Evolutionary conservation across 2,888 invertebrate species (phyloP).

Genomic region (Tridacna gigas): DNA sequence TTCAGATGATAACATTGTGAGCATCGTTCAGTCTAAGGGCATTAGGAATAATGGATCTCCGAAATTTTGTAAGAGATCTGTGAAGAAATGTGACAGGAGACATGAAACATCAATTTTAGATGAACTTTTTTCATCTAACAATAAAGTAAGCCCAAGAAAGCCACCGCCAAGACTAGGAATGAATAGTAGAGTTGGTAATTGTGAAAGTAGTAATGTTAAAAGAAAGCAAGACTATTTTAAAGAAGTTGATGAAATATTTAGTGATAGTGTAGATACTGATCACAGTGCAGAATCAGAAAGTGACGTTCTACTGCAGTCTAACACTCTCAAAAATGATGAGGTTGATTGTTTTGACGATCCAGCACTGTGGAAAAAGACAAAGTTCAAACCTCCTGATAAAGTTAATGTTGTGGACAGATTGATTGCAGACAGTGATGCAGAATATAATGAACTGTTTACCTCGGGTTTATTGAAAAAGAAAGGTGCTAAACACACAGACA

Average conservation of each 20-base stretch:
- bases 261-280: slow-evolving; percentile 24
- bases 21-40: neutral
- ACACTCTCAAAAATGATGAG: slow-evolving; percentile 71
- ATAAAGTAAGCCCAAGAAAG: neutral
- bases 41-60: neutral
- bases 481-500: neutral
- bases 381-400: slow-evolving; percentile 39
- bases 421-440: slow-evolving; percentile 69
- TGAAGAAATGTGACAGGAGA: neutral
- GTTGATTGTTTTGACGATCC: slow-evolving; percentile 61
- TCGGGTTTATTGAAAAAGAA: slow-evolving; percentile 66
- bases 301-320: slow-evolving; percentile 58
- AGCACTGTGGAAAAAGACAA: slow-evolving; percentile 66
- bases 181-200: too few relatives aligned
- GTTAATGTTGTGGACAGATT: slow-evolving; percentile 64
- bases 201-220: neutral
- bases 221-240: slow-evolving; percentile 34
- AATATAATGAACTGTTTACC: slow-evolving; percentile 68
- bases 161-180: slow-evolving; percentile 3
- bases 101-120: slow-evolving; percentile 18
- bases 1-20: neutral
- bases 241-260: slow-evolving; percentile 60
- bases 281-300: slow-evolving; percentile 35
- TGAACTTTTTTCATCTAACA: slow-evolving; percentile 3
- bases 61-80: neutral